Conservation (phyloP, 2,797 vertebrate species). For the Pseudochromis fuscus region DNA sequence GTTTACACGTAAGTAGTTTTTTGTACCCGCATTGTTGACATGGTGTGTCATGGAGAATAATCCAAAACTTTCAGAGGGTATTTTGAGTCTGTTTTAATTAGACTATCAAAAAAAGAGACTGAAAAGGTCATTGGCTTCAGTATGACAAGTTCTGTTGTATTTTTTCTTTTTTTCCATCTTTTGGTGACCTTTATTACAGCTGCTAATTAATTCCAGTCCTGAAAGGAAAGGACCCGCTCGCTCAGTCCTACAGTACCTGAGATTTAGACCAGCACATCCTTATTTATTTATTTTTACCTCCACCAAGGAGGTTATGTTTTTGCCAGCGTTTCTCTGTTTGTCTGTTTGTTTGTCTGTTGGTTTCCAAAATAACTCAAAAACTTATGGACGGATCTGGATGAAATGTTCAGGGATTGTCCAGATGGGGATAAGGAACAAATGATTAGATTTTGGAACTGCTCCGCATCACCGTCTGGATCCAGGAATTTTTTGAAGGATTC, state of each 20-base stretch:
- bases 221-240: conserved; percentile 6
- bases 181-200: conserved; percentile 63
- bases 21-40: conserved; percentile 1
- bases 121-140: conserved; percentile 62
- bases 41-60: conserved; percentile 14
- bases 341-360: too few species aligned
- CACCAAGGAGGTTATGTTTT: too few species aligned
- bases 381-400: too few species aligned
- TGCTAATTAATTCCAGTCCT: conserved; percentile 61
- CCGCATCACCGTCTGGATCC: too few species aligned
- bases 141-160: conserved; percentile 23
- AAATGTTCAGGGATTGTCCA: too few species aligned
- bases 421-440: too few species aligned
- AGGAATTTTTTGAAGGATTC: too few species aligned
- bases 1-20: conserved; percentile 95
- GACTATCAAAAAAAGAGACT: conserved; percentile 36
- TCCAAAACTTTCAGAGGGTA: conserved; percentile 18
- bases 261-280: conserved; percentile 1
- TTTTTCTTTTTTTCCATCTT: background rate
- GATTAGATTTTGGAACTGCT: too few species aligned
- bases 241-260: conserved; percentile 1
- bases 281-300: too few species aligned
- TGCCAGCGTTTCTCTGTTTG: too few species aligned
- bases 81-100: conserved; percentile 48
- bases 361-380: too few species aligned